Evolutionary conservation across 2,113 vertebrate genomes (phyloP).

Genomic region (Epinephelus cyanopodus): DNA sequence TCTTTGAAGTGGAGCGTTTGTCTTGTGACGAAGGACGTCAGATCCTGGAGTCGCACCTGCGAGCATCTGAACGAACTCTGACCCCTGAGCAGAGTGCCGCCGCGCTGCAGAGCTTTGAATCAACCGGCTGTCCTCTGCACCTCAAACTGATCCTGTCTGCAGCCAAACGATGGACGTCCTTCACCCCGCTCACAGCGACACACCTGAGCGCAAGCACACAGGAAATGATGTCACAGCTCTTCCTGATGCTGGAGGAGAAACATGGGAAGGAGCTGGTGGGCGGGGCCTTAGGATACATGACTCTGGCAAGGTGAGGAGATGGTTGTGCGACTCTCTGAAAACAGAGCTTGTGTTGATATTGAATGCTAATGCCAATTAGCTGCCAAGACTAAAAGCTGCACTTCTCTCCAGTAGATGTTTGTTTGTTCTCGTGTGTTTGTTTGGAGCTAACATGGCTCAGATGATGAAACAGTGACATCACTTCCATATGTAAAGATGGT

Average conservation of each 20-base stretch:
- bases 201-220: slow-evolving; percentile 65
- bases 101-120: slow-evolving; percentile 75
- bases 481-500: not conserved
- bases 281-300: slow-evolving; percentile 83
- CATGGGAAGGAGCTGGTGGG: slow-evolving; percentile 85
- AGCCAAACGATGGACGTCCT: slow-evolving; percentile 84
- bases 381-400: not conserved
- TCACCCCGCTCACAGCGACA: slow-evolving; percentile 63
- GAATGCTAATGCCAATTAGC: not conserved
- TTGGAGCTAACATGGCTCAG: not conserved
- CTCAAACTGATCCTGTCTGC: slow-evolving; percentile 83
- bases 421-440: not conserved
- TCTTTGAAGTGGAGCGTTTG: slow-evolving; percentile 81
- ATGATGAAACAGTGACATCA: not conserved
- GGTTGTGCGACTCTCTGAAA: not conserved
- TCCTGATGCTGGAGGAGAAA: slow-evolving; percentile 83
- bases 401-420: not conserved
- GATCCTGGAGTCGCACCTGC: slow-evolving; percentile 79
- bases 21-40: slow-evolving; percentile 72
- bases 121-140: slow-evolving; percentile 81
- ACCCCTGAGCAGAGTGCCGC: slow-evolving; percentile 70
- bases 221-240: slow-evolving; percentile 79
- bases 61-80: slow-evolving; percentile 36
- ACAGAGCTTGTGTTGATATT: not conserved
- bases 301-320: slow-evolving; percentile 74